Base-by-base conservation (phyloP, 2,888 invertebrate species). In the Kuschelorhynchus macadamiae region DNA sequence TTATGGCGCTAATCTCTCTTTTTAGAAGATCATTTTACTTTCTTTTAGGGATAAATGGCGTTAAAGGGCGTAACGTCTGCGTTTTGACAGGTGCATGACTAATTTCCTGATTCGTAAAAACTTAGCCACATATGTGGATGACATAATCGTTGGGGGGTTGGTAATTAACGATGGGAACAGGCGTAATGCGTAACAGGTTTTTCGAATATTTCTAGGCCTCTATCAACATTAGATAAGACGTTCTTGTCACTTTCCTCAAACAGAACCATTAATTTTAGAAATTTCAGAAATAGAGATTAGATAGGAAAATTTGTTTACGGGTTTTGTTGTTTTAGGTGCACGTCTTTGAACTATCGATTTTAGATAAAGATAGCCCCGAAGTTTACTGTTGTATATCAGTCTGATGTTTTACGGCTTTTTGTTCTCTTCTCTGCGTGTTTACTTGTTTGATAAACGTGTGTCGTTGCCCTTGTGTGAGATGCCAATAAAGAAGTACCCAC, bases 361-460 rank as follows among this genome's bases (percentile, higher is more conserved):
- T 52, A 36, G 44, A 32, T 57, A 57, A 57, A 46, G 44, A 57
- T 4, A 16, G 14, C 30, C 25, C 16, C 14, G 17, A 16, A 18
- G 20, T 36, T 52, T 52, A 33, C 32, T 46, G 20, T 46, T 46
- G 33, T 44, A 56, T 44, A 56, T 44, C 42, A 44, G 17, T 57
- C 32, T 18, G 46, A 30, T 41, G 42, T 33, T 57, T 57, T 57
- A 44, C 44, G 25, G 25, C 44, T 9, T 18, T 30, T 57, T 57
- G 33, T 46, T 18, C 32, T 57, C 32, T 25, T 25, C 4, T 12
- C 16, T n/a, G 30, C 11, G 1, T 57, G 44, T 57, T 57, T 57
- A 57, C 46, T 25, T 44, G 30, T 33, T 44, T 39, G 30, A 49
- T 49, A 14, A 30, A 20, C n/a, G 3, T 16, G 16, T 39, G 44